Evolutionary conservation across 2,888 invertebrate genomes (phyloP).

Genomic region (Augiades crinisus): DNA sequence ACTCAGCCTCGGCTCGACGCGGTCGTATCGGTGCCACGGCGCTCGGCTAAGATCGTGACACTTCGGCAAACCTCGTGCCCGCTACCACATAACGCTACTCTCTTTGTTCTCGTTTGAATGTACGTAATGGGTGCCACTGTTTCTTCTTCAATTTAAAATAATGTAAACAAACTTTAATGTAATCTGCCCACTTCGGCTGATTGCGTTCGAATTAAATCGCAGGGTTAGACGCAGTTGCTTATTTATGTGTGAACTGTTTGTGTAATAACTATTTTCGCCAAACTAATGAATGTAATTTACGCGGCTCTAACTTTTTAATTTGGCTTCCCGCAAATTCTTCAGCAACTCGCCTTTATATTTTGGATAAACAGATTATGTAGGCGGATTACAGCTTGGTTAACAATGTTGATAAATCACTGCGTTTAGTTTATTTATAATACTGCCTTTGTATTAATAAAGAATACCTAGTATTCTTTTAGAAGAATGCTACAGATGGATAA

Average conservation of each 20-base stretch:
- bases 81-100: constrained; percentile 29
- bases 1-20: constrained; percentile 40
- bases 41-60: constrained; percentile 46
- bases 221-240: not conserved
- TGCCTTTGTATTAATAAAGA: too few species aligned
- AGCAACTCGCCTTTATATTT: constrained; percentile 1
- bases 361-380: constrained; percentile 1
- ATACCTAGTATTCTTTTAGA: too few species aligned
- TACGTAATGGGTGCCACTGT: constrained; percentile 35
- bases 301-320: constrained; percentile 15
- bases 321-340: constrained; percentile 5
- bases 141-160: constrained; percentile 34
- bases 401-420: not conserved
- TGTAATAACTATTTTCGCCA: constrained; percentile 6
- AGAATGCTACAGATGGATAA: too few species aligned
- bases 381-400: not conserved
- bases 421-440: not conserved
- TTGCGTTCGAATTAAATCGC: constrained; percentile 17
- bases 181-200: constrained; percentile 28
- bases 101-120: constrained; percentile 42
- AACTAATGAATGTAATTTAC: constrained; percentile 12
- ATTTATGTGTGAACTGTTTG: constrained; percentile 6
- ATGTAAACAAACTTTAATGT: constrained; percentile 38
- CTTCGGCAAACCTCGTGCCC: constrained; percentile 34
- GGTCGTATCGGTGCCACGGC: constrained; percentile 52